Evolutionary conservation across 2,888 invertebrate genomes (phyloP).

Genomic region (Sarcophaga rosellei): DNA sequence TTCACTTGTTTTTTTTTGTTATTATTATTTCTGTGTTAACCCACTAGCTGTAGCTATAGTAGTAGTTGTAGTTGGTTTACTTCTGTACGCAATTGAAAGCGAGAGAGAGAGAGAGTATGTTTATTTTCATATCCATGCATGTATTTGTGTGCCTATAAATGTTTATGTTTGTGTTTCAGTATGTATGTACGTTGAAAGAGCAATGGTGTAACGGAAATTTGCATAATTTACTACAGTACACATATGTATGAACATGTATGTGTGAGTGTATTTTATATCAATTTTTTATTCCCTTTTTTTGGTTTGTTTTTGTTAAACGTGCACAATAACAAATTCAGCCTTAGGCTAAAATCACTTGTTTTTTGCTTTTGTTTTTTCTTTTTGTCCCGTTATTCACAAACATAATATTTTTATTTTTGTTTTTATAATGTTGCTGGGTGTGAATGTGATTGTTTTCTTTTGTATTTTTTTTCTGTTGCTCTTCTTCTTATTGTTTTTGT

Average conservation of each 20-base stretch:
- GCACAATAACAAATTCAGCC: slow-evolving; percentile 46
- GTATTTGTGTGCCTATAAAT: neutral
- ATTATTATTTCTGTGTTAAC: neutral
- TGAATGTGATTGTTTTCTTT: neutral
- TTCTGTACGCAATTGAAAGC: neutral
- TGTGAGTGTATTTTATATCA: neutral
- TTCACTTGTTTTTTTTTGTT: slow-evolving; percentile 2
- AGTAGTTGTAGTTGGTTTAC: neutral
- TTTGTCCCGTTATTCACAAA: neutral
- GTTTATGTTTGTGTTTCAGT: neutral
- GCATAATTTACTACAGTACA: slow-evolving; percentile 50
- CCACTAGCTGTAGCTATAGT: neutral
- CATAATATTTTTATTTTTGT: too few relatives aligned
- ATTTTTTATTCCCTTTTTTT: slow-evolving; percentile 32
- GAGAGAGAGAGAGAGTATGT: neutral
- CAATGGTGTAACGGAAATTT: slow-evolving; percentile 48
- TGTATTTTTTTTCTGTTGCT: neutral
- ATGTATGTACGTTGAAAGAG: neutral
- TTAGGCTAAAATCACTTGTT: slow-evolving; percentile 47
- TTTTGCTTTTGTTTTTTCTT: slow-evolving; percentile 18
- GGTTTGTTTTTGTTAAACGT: slow-evolving; percentile 32
- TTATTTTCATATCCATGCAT: neutral
- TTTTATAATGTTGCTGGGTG: neutral
- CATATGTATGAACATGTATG: neutral
- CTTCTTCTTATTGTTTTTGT: neutral